A percentile compares a stretch with the other conserved stretches of the same genome.
Evolutionary conservation across 2,797 vertebrate genomes (phyloP).

Genomic region (Danio albolineatus): DNA sequence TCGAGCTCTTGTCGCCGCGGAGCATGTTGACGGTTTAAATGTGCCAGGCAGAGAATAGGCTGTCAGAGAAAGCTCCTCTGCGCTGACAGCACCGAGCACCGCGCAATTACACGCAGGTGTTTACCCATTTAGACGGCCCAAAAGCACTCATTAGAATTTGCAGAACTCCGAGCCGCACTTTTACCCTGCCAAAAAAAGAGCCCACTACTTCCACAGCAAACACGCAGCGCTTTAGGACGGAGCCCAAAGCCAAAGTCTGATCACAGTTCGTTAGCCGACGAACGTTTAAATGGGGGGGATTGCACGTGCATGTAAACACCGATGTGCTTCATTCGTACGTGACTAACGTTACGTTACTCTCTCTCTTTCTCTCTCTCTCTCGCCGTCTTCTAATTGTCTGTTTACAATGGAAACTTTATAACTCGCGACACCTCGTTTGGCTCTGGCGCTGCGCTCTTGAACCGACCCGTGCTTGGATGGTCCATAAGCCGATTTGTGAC

Average conservation of each 20-base stretch:
- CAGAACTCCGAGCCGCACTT: conserved; percentile 46
- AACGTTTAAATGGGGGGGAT: neutral
- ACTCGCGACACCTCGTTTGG: conserved; percentile 10
- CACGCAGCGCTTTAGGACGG: conserved; percentile 17
- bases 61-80: conserved; percentile 54
- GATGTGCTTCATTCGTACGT: neutral
- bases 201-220: conserved; percentile 32
- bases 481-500: conserved; percentile 35
- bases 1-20: conserved; percentile 32
- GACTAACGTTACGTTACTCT: neutral
- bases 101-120: conserved; percentile 51
- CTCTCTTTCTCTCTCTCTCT: neutral
- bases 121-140: conserved; percentile 46
- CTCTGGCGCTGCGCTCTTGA: neutral
- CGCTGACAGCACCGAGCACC: conserved; percentile 55
- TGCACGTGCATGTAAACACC: conserved; percentile 13
- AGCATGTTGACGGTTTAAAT: conserved; percentile 44
- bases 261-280: neutral
- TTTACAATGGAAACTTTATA: conserved; percentile 33
- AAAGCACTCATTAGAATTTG: conserved; percentile 55
- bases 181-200: conserved; percentile 48
- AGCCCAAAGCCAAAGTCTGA: conserved; percentile 18
- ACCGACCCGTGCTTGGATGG: conserved; percentile 23
- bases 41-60: conserved; percentile 37
- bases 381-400: conserved; percentile 1